phyloP scores from a whole-genome alignment of 2,797 vertebrate genomes.

The Xiphorhynchus erythropygius region DNA sequence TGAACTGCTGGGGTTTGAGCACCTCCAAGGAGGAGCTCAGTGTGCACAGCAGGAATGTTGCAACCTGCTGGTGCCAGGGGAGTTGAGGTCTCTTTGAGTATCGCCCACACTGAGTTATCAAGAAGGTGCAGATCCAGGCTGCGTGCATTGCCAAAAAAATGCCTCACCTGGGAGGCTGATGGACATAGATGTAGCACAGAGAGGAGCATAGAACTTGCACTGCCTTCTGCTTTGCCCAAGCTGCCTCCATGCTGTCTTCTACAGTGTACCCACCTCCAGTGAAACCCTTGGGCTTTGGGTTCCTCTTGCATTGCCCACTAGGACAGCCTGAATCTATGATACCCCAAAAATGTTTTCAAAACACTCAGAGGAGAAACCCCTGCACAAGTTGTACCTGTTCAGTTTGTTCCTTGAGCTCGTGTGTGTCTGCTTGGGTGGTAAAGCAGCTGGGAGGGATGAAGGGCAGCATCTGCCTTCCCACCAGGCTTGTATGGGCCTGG shows the following conservation, averaged over 20 bases:
- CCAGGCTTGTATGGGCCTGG: fast-evolving
- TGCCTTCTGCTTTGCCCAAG: neutral
- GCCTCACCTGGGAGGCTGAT: neutral
- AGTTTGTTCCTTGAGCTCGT: fast-evolving
- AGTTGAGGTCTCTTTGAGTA: neutral
- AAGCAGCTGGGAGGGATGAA: neutral
- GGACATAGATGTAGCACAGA: fast-evolving
- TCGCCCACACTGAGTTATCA: neutral
- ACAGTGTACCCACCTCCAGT: fast-evolving
- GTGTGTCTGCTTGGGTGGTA: neutral
- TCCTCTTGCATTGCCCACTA: neutral
- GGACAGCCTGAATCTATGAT: neutral
- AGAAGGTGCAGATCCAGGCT: neutral
- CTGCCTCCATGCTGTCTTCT: neutral
- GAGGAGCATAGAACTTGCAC: fast-evolving
- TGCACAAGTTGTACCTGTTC: neutral
- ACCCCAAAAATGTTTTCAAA: neutral
- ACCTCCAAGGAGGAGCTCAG: neutral
- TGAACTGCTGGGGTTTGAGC: neutral
- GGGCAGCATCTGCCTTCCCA: neutral
- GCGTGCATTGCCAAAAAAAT: neutral
- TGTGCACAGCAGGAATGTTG: fast-evolving
- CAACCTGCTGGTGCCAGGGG: neutral
- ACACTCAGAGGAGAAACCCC: neutral
- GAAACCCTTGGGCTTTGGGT: neutral